phyloP scores from a whole-genome alignment of 2,113 vertebrate species.

The Procavia capensis region DNA sequence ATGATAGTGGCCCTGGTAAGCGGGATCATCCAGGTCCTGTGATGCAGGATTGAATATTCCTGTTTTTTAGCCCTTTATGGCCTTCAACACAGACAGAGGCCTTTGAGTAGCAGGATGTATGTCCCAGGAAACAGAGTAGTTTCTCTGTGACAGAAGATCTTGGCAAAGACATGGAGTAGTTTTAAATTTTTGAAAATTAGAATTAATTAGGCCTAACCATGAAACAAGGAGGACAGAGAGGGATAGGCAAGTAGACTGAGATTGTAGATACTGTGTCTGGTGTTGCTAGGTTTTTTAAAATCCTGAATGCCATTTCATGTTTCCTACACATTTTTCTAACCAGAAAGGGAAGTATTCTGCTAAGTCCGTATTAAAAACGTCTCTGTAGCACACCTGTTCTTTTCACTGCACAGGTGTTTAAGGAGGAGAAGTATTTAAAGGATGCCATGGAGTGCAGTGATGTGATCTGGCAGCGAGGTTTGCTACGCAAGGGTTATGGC shows the following conservation, averaged over 20 bases:
- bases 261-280: fast-evolving
- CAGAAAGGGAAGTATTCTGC: neutral
- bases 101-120: neutral
- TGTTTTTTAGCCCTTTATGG: fast-evolving
- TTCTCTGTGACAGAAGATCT: neutral
- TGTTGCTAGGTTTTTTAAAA: neutral
- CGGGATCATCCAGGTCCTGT: neutral
- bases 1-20: neutral
- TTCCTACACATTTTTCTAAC: neutral
- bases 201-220: neutral
- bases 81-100: no score
- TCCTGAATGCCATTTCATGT: neutral
- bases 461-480: constrained; percentile 97
- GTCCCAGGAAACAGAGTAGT: neutral
- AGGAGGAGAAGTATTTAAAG: constrained; percentile 98
- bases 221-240: neutral
- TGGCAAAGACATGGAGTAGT: neutral
- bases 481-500: constrained; percentile 96
- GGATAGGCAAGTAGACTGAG: neutral
- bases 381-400: neutral
- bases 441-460: constrained; percentile 96
- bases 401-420: constrained; percentile 90
- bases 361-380: neutral
- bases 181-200: neutral
- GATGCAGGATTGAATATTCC: neutral